phyloP scores from a whole-genome alignment of 2,113 vertebrate species.

The Progne subis region DNA sequence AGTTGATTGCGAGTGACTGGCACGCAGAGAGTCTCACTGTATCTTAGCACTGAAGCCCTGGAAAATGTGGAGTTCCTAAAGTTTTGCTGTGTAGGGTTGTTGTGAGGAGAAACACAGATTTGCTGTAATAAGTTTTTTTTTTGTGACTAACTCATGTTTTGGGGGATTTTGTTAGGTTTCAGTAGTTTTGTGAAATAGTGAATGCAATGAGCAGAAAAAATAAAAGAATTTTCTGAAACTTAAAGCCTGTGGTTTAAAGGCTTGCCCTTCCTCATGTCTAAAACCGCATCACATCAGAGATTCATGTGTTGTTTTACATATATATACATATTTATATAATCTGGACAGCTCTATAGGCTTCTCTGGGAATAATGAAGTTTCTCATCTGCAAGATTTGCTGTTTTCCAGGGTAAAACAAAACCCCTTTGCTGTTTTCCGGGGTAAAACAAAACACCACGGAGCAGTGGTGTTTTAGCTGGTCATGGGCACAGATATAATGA shows the following conservation, averaged over 20 bases:
- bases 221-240: neutral
- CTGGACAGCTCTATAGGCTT: neutral
- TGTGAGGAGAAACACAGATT: neutral
- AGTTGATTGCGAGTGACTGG: neutral
- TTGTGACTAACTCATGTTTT: neutral
- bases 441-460: neutral
- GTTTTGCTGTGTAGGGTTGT: neutral
- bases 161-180: neutral
- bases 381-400: neutral
- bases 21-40: neutral
- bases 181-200: neutral
- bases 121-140: neutral
- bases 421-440: neutral
- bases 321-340: fast-evolving
- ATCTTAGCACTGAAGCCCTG: neutral
- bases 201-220: neutral
- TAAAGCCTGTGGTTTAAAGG: neutral
- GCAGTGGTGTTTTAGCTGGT: neutral
- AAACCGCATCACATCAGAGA: neutral
- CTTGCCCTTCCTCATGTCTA: neutral
- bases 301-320: neutral
- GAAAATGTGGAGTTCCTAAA: neutral
- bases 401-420: neutral
- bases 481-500: neutral
- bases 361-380: neutral